These are phyloP conservation scores for Oligia fasciuncula DNA, from an alignment of 2,888 invertebrate genomes.

Conservation along the genomic window DNA sequence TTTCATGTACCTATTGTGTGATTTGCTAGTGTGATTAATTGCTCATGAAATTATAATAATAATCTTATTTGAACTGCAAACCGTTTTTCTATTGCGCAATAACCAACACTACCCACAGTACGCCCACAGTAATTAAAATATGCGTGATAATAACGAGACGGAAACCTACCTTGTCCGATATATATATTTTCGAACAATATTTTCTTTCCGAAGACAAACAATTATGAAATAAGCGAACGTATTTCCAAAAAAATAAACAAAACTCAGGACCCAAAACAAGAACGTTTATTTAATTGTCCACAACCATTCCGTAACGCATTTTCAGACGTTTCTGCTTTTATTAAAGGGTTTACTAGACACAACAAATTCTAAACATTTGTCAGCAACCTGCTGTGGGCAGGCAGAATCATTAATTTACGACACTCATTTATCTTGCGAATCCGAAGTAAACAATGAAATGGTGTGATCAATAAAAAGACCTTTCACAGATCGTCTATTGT, in stretches of 20 bases:
- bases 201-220: background rate
- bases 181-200: background rate
- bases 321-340: conserved; percentile 49
- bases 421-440: conserved; percentile 78
- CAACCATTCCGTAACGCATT: conserved; percentile 42
- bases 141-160: too few species aligned
- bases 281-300: conserved; percentile 46
- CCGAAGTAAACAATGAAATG: conserved; percentile 78
- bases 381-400: conserved; percentile 75
- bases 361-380: conserved; percentile 82
- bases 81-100: too few species aligned
- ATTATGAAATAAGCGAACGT: background rate
- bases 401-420: conserved; percentile 76
- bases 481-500: conserved; percentile 72
- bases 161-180: too few species aligned
- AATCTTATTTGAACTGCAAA: too few species aligned
- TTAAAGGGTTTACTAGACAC: conserved; percentile 62
- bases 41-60: too few species aligned
- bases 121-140: too few species aligned
- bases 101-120: too few species aligned
- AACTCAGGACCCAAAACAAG: conserved; percentile 1
- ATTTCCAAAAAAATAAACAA: conserved; percentile 14
- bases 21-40: too few species aligned
- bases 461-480: conserved; percentile 74
- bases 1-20: too few species aligned